A percentile compares a stretch with the other conserved stretches of the same genome.
Evolutionary conservation across 2,113 vertebrate species (phyloP).

Genomic region (Dipodomys spectabilis): DNA sequence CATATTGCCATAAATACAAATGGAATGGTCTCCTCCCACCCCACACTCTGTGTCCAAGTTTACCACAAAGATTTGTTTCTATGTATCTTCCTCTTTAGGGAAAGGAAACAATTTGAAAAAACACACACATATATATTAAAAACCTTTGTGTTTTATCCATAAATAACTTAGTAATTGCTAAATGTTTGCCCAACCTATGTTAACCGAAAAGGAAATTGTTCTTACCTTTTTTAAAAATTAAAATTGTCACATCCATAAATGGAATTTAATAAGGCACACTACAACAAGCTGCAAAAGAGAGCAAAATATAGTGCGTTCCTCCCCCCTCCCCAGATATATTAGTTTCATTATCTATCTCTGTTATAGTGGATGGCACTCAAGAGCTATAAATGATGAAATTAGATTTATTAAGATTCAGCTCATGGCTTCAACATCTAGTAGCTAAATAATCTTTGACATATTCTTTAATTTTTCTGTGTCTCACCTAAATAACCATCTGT

Average conservation of each 20-base stretch:
- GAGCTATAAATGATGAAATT: neutral
- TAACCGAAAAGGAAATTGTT: neutral
- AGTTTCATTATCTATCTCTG: neutral
- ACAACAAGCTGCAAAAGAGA: neutral
- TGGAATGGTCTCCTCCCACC: accelerated
- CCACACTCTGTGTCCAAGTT: neutral
- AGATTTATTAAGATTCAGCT: neutral
- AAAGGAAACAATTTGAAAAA: too few species aligned
- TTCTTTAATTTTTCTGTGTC: constrained; percentile 8
- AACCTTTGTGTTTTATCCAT: neutral
- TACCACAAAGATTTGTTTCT: neutral
- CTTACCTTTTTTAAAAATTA: constrained; percentile 25
- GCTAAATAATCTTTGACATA: neutral
- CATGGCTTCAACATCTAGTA: neutral
- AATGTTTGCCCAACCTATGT: neutral
- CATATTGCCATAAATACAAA: neutral
- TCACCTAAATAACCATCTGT: neutral
- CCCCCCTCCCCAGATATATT: neutral
- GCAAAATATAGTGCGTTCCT: constrained; percentile 16
- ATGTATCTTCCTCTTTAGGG: neutral
- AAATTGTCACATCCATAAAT: neutral
- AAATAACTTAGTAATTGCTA: neutral
- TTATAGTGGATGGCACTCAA: neutral
- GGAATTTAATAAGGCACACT: neutral
- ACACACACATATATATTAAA: too few species aligned